Percentiles rank a stretch among this genome's conserved stretches.
phyloP scores from a whole-genome alignment of 2,888 invertebrate species.

The Alviniconcha strummeri region DNA sequence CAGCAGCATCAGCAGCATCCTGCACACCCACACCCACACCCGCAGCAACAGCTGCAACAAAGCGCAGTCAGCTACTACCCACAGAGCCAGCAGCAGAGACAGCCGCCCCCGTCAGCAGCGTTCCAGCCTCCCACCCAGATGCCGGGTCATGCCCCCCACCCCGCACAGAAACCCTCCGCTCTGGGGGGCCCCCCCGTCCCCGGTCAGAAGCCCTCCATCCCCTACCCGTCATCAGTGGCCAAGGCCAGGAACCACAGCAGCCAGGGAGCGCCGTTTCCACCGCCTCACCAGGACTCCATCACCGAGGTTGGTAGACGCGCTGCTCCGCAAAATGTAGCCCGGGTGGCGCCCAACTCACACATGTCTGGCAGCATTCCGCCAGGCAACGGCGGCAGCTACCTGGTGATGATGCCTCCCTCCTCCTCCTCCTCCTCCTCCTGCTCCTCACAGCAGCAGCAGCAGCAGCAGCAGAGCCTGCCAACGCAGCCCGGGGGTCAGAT shows the following conservation, averaged over 20 bases:
- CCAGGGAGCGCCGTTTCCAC: not conserved
- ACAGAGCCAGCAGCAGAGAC: slow-evolving; percentile 8
- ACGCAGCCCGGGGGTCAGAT: slow-evolving; percentile 19
- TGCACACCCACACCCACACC: slow-evolving; percentile 23
- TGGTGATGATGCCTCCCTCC: slow-evolving; percentile 25
- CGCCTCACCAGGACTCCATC: not conserved
- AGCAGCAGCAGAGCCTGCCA: not conserved
- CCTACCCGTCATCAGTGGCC: slow-evolving; percentile 6
- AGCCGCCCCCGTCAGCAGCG: not conserved
- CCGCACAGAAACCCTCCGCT: not conserved
- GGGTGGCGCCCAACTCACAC: slow-evolving; percentile 21
- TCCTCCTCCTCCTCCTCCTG: not conserved
- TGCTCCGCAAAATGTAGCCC: not conserved
- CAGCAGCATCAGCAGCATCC: slow-evolving; percentile 26
- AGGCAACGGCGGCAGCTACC: slow-evolving; percentile 17
- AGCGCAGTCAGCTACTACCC: not conserved
- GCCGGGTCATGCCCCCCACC: not conserved
- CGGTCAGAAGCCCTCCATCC: slow-evolving; percentile 11
- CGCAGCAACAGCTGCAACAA: slow-evolving; percentile 16
- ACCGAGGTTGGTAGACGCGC: slow-evolving; percentile 29
- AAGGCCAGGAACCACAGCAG: not conserved
- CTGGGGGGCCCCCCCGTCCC: not conserved
- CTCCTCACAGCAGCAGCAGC: not conserved
- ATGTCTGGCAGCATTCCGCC: slow-evolving; percentile 1
- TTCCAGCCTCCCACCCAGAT: slow-evolving; percentile 18